phyloP scores from a whole-genome alignment of 2,113 vertebrate species.

The Excalfactoria chinensis region DNA sequence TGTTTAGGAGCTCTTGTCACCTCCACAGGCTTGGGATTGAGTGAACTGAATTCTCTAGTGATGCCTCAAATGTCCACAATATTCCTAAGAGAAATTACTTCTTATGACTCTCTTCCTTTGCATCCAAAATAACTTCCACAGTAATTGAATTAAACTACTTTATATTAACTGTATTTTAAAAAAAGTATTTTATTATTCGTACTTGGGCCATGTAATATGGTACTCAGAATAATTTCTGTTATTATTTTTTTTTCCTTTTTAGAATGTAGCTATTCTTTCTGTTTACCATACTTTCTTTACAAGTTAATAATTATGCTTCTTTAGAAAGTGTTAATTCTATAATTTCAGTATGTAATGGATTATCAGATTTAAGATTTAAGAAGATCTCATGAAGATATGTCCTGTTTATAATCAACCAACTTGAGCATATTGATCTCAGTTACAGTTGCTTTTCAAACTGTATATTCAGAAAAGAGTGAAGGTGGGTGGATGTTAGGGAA shows the following conservation, averaged over 20 bases:
- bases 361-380: conserved; percentile 64
- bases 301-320: not conserved
- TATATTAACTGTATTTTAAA: not conserved
- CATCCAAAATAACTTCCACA: not conserved
- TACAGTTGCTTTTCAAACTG: not conserved
- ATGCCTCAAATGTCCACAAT: not conserved
- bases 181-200: not conserved
- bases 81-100: not conserved
- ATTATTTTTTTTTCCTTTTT: not conserved
- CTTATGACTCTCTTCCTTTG: not conserved
- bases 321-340: conserved; percentile 7
- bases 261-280: conserved; percentile 10
- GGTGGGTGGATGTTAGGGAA: not conserved
- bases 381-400: conserved; percentile 20
- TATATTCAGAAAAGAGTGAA: not conserved
- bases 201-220: not conserved
- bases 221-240: not conserved
- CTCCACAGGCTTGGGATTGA: not conserved
- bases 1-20: not conserved
- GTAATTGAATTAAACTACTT: not conserved
- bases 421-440: conserved; percentile 65
- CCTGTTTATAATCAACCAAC: conserved; percentile 73
- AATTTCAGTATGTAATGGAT: conserved; percentile 24
- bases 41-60: not conserved
- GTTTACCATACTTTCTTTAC: conserved; percentile 70